Evolutionary conservation across 2,888 invertebrate genomes (phyloP), one percentile per base, ranked within the genome.

Genomic region (Xestia xanthographa): DNA sequence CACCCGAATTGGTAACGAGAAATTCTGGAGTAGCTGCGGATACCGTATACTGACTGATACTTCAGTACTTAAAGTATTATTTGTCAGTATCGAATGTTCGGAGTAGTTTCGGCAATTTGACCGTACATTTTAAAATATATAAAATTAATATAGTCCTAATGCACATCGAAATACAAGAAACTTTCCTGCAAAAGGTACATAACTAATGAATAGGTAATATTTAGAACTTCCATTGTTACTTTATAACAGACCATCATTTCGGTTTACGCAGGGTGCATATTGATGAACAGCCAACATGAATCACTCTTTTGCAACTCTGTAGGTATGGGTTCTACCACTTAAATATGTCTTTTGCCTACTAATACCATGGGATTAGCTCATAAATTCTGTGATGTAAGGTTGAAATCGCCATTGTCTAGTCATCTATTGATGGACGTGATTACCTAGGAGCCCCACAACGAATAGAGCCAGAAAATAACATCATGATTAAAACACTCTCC

Each of bases 281-380:
- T 73, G 34, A 79, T 68, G 53, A 63, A 48, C 41, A 48, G 22
- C 53, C 11, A 34, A 34, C 62, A 66, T 62, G 60, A 65, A 72
- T 72, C 22, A 80, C 53, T 17, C 20, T 63, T 79, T 80, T 12
- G 60, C 75, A 80, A 75, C 45, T 74, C 62, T n/a, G 79, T 65
- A 22, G 26, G 63, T 41, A n/a, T n/a, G n/a, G n/a, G n/a, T n/a
- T n/a, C 17, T 17, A 34, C 53, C 20, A 73, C n/a, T 38, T 17
- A 60, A 58, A 48, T 68, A 60, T 79, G 60, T 26, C 1, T 60
- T 38, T 34, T 70, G 79, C 48, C 48, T 78, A 78, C 69, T 60
- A 79, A 69, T 69, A 48, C 58, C 43, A 43, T 34, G 12, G 34
- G 41, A 50, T 79, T 60, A 70, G 68, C 56, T 70, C 43, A 76